A percentile compares a stretch with the other conserved stretches of the same genome.
These are phyloP conservation scores for Cladopsammia gracilis DNA, from an alignment of 64 coral and sea anemone genomes.

Conservation along the genomic window DNA sequence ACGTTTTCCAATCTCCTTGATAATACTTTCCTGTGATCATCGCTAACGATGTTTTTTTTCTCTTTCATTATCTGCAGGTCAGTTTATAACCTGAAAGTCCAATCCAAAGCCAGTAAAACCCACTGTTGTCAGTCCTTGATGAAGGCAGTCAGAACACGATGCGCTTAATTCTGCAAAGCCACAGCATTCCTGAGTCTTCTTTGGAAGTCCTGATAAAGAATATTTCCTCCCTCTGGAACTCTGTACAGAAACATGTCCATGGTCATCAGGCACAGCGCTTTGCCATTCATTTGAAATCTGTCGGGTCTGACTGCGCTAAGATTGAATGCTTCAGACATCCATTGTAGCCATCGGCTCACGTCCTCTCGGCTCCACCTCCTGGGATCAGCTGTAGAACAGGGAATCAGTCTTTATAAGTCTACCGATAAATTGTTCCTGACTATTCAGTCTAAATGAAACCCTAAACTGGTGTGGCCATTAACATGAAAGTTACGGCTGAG, in stretches of 20 bases:
- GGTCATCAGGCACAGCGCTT: slow-evolving; percentile 94
- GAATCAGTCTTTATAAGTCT: neutral
- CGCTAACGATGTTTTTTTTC: neutral
- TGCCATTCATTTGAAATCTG: slow-evolving; percentile 98
- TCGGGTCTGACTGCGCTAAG: slow-evolving; percentile 81
- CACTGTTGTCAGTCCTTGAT: neutral
- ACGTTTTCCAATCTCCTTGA: neutral
- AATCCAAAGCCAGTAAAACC: neutral
- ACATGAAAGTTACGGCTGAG: no score
- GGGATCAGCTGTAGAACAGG: slow-evolving; percentile 74
- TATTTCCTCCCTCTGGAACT: slow-evolving; percentile 90
- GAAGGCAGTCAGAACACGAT: neutral
- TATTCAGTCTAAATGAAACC: no score
- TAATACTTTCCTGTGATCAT: neutral
- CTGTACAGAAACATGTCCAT: slow-evolving; percentile 95
- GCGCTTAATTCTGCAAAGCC: slow-evolving; percentile 13
- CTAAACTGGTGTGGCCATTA: no score
- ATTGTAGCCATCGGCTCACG: slow-evolving; percentile 80
- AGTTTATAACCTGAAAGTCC: neutral
- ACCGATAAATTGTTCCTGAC: no score
- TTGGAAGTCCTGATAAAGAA: slow-evolving; percentile 96
- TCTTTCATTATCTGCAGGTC: neutral
- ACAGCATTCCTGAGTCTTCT: slow-evolving; percentile 85
- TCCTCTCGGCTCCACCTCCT: slow-evolving; percentile 87
- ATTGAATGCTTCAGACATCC: slow-evolving; percentile 84